Evolutionary conservation across 2,888 invertebrate species (phyloP), one percentile per base, ranked within the genome.

Genomic region (Drosophila borborema): DNA sequence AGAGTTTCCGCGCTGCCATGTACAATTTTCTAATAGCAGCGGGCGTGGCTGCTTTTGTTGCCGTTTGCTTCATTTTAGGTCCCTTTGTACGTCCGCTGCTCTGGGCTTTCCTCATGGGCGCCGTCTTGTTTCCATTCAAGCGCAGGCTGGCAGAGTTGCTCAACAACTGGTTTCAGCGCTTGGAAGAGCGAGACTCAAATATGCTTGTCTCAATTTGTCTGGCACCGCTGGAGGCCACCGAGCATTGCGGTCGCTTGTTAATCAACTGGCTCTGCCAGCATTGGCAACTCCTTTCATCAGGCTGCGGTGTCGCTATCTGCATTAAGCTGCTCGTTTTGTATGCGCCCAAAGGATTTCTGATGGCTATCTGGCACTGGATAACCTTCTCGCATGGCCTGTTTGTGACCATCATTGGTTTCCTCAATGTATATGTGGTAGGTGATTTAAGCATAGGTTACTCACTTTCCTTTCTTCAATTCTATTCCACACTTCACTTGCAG

Each of bases 41-140:
- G 1, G 93, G 92, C 6, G 74, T 93, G 10, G 92, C 82, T 38
- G 92, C 93, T 4, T 92, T 93, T 70, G 91, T 91, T 1, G 97
- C 97, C 2, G 94, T 98, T 9, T 98, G 97, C 92, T 95, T 97
- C 74, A 97, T 98, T 80, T 94, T 99, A 38, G 97, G 97, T 86
- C 98, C 98, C 0, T 99, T 99, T 93, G 95, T 99, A 41, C 96
- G 97, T 81, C 99, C 99, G 0, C 93, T 99, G 62, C 95, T 99
- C 82, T 99, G 99, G 99, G 99, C 99, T 0, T 94, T 98, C 65
- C 94, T 99, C 40, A 97, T 98, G 88, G 99, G 99, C n/a, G 98
- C 99, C 0, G 97, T 99, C 45, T 94, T 99, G n/a, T 98, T 98
- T 93, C 99, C 99, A 0, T 96, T 98, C 90, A 99, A 99, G 93